phyloP scores from a whole-genome alignment of 2,797 vertebrate genomes.

The Notolabrus celidotus region DNA sequence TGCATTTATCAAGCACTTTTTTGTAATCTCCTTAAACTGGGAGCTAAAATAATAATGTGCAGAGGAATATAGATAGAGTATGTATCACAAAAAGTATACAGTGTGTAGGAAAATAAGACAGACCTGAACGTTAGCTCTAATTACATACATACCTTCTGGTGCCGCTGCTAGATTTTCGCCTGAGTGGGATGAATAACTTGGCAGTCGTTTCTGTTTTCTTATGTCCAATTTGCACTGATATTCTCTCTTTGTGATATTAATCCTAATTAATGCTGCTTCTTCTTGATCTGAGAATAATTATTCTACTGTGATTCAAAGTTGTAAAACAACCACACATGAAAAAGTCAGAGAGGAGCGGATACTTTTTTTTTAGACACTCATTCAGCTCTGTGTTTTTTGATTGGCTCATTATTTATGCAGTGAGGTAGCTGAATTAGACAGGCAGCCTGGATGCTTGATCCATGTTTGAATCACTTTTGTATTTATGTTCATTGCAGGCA shows the following conservation, averaged over 20 bases:
- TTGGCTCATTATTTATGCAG: slow-evolving; percentile 77
- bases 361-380: slow-evolving; percentile 39
- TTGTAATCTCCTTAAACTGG: neutral
- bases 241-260: slow-evolving; percentile 17
- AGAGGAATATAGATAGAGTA: neutral
- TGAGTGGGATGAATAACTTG: slow-evolving; percentile 1
- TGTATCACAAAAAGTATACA: neutral
- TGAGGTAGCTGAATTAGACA: slow-evolving; percentile 74
- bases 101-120: neutral
- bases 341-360: slow-evolving; percentile 5
- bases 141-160: slow-evolving; percentile 8
- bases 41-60: neutral
- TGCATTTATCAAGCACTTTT: neutral
- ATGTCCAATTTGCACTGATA: slow-evolving; percentile 2
- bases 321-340: slow-evolving; percentile 10
- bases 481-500: slow-evolving; percentile 64
- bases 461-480: slow-evolving; percentile 66
- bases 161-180: neutral
- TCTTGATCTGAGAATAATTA: slow-evolving; percentile 20
- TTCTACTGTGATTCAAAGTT: slow-evolving; percentile 16
- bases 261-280: slow-evolving; percentile 2
- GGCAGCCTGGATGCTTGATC: slow-evolving; percentile 60
- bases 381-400: slow-evolving; percentile 71
- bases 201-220: neutral
- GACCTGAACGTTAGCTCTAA: neutral